A percentile compares a stretch with the other conserved stretches of the same genome.
Conservation (phyloP, 2,113 vertebrate species). For the Antechinus flavipes region DNA sequence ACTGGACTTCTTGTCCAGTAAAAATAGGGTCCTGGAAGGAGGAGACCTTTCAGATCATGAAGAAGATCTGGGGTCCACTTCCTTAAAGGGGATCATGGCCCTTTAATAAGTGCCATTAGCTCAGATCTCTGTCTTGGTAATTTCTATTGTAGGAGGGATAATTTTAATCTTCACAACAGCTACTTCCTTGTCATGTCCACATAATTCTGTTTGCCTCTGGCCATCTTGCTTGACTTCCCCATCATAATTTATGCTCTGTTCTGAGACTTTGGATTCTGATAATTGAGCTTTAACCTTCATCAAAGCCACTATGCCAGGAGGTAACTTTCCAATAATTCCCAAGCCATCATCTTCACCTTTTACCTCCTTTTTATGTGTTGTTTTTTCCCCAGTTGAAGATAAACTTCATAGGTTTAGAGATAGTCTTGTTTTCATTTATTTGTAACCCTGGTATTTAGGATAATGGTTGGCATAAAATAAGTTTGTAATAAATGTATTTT, state of each 20-base stretch:
- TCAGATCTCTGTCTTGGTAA: too few species aligned
- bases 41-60: too few species aligned
- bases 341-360: neutral
- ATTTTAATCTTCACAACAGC: too few species aligned
- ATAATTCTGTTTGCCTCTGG: neutral
- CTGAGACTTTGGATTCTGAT: neutral
- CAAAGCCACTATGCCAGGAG: neutral
- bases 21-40: too few species aligned
- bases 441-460: neutral
- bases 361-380: neutral
- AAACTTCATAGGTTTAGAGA: neutral
- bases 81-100: too few species aligned
- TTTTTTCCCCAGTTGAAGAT: neutral
- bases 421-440: neutral
- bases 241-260: neutral
- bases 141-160: too few species aligned
- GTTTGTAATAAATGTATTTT: neutral
- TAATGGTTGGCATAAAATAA: neutral
- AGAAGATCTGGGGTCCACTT: too few species aligned
- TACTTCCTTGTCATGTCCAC: neutral
- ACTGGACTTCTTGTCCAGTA: too few species aligned
- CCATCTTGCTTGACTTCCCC: neutral
- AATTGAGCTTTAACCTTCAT: neutral
- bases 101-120: too few species aligned
- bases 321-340: neutral